Conservation (phyloP, 2,888 invertebrate species). For the Dascillus cervinus region DNA sequence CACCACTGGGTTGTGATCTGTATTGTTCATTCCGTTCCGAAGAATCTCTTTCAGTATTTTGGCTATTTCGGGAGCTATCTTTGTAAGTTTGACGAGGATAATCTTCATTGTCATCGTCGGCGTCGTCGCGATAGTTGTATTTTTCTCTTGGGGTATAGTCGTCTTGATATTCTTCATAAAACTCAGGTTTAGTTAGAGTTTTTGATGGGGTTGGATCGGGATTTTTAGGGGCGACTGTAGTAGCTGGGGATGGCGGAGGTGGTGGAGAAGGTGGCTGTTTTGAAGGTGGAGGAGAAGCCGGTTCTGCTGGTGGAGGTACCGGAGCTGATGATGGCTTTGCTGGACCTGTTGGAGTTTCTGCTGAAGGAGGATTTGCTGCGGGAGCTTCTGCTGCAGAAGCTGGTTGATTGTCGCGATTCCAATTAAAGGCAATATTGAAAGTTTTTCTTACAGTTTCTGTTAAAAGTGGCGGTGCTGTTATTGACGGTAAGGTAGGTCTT, state of each 20-base stretch:
- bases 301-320: slow-evolving; percentile 7
- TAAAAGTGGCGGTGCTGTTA: slow-evolving; percentile 25
- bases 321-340: slow-evolving; percentile 11
- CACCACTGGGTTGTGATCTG: too few relatives aligned
- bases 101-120: too few relatives aligned
- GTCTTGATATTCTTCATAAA: slow-evolving; percentile 15
- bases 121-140: slow-evolving; percentile 3
- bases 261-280: slow-evolving; percentile 7
- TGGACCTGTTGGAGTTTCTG: slow-evolving; percentile 15
- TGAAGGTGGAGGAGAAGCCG: slow-evolving; percentile 7
- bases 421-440: slow-evolving; percentile 38
- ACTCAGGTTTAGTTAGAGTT: slow-evolving; percentile 9
- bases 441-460: slow-evolving; percentile 36
- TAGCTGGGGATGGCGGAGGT: slow-evolving; percentile 9
- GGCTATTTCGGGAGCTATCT: too few relatives aligned
- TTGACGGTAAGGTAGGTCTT: slow-evolving; percentile 13
- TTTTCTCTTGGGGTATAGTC: slow-evolving; percentile 10
- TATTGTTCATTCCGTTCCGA: too few relatives aligned
- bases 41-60: too few relatives aligned
- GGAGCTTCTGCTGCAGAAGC: slow-evolving; percentile 10
- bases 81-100: too few relatives aligned
- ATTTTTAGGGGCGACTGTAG: slow-evolving; percentile 12
- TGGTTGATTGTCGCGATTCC: slow-evolving; percentile 31
- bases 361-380: slow-evolving; percentile 9
- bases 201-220: slow-evolving; percentile 13